Percentiles rank a stretch among this genome's conserved stretches.
These are phyloP conservation scores for Prosopocoilus inquinatus DNA, from an alignment of 2,888 invertebrate genomes.

Conservation along the genomic window DNA sequence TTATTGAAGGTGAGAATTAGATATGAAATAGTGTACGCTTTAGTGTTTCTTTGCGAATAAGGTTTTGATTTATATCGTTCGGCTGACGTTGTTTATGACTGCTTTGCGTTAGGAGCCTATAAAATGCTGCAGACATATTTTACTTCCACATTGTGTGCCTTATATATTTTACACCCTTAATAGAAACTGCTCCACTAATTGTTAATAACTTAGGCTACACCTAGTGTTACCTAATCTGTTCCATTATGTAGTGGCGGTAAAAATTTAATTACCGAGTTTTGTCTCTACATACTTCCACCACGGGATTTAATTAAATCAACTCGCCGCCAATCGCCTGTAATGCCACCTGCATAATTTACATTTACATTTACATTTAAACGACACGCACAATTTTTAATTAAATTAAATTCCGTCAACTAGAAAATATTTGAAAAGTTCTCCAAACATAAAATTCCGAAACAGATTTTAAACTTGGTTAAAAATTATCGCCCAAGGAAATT, in stretches of 20 bases:
- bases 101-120: slow-evolving; percentile 12
- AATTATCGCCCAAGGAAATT: neutral
- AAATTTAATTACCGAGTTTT: neutral
- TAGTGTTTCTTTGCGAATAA: slow-evolving; percentile 2
- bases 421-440: too few species aligned
- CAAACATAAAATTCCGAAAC: too few species aligned
- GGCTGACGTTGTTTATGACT: slow-evolving; percentile 9
- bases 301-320: neutral
- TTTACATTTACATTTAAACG: neutral
- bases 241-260: neutral
- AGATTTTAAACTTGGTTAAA: too few species aligned
- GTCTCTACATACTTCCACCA: neutral
- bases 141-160: slow-evolving; percentile 12
- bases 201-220: slow-evolving; percentile 4
- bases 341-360: neutral
- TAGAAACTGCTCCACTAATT: slow-evolving; percentile 3
- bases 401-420: neutral
- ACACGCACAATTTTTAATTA: neutral
- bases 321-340: neutral
- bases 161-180: slow-evolving; percentile 6
- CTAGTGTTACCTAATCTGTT: neutral
- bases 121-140: slow-evolving; percentile 14
- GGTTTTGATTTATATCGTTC: slow-evolving; percentile 8
- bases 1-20: neutral
- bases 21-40: neutral